A percentile compares a stretch with the other conserved stretches of the same genome.
Evolutionary conservation across 2,797 vertebrate genomes (phyloP).

Genomic region (Schizopygopsis pylzovi): DNA sequence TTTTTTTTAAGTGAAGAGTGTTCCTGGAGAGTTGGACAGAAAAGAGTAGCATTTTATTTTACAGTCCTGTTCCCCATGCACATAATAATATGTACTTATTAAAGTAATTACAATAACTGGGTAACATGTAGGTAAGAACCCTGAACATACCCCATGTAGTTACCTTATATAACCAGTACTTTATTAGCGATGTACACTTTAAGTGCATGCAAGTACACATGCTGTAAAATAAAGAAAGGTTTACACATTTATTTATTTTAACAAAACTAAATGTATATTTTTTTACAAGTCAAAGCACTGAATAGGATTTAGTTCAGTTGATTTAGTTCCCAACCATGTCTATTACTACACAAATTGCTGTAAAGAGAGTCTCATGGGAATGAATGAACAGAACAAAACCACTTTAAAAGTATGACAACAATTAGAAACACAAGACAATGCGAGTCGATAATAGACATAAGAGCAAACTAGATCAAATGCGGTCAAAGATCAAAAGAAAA

Average conservation of each 20-base stretch:
- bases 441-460: neutral
- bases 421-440: neutral
- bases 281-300: neutral
- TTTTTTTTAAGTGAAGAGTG: neutral
- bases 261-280: neutral
- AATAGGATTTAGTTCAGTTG: neutral
- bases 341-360: neutral
- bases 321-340: conserved; percentile 16
- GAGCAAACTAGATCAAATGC: conserved; percentile 16
- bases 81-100: no score
- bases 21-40: neutral
- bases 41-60: neutral
- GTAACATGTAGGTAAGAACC: no score
- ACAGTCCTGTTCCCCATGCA: no score
- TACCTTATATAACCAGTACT: no score
- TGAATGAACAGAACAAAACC: neutral
- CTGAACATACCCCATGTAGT: no score
- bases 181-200: no score
- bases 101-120: no score
- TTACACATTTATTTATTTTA: neutral
- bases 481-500: conserved; percentile 26
- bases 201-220: no score
- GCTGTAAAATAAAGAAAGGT: no score
- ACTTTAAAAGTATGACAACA: conserved; percentile 25
- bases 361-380: conserved; percentile 9